Evolutionary conservation across 2,888 invertebrate species (phyloP), one percentile per base, ranked within the genome.

Genomic region (Andrena minutula): DNA sequence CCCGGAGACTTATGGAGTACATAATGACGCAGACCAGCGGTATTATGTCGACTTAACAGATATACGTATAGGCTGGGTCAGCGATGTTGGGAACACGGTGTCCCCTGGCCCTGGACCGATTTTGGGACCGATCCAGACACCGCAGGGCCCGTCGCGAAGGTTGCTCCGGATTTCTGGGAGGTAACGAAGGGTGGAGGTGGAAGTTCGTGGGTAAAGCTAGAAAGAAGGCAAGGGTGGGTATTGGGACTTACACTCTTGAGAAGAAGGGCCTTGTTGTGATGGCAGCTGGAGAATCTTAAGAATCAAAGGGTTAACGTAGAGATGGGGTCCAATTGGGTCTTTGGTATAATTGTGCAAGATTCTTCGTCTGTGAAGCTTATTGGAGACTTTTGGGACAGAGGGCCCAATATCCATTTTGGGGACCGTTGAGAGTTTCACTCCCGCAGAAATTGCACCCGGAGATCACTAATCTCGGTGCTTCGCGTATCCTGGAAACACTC

Each of bases 1-100:
- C 78, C 82, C 47, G 71, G 82, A 85, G 89, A 91, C 90, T 91
- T 91, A 91, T 91, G 90, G 89, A 90, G 90, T 89, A 91, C 89
- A 89, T 89, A 90, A 91, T 91, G 91, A 91, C 88, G 89, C 87
- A 73, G 88, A 87, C 87, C 82, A 80, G 82, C 82, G 87, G 88
- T 90, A 90, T 90, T 90, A 88, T 85, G 86, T 85, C 87, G 89
- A 87, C 86, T 88, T 89, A 88, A 87, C 88, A 83, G 85, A 89
- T 82, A 41, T 41, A 84, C 82, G 86, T 87, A 84, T 79, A 83
- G 79, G 86, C 78, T 82, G 70, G 76, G 76, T 74, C 78, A 74
- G 77, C 69, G 78, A 69, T 23, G 66, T 71, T 76, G 80, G 82
- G 81, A 83, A 83, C 76, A 56, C 75, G 30, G 32, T 71, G 84